Evolutionary conservation across 1,140 invertebrate species (phyloP).

Genomic region (Pogonus chalceus): DNA sequence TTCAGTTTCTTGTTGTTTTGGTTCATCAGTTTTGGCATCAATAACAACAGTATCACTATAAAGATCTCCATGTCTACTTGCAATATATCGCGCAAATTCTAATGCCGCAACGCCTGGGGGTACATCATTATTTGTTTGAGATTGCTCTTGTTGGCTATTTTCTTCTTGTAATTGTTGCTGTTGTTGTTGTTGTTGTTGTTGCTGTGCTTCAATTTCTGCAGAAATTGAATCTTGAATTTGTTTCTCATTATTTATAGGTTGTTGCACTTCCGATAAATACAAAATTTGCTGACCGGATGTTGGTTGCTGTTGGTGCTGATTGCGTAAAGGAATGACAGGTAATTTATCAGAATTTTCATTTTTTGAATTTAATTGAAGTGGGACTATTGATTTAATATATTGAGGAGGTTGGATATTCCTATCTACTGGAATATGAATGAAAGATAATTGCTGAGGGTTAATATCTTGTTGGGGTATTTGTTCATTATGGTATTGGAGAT

Average conservation of each 20-base stretch:
- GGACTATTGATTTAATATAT: not conserved
- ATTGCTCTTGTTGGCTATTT: not conserved
- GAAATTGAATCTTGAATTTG: not conserved
- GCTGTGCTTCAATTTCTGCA: not conserved
- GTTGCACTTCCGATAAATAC: not conserved
- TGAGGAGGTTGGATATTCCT: not conserved
- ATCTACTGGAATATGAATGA: conserved; percentile 2
- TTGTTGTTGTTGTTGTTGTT: not conserved
- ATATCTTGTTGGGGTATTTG: not conserved
- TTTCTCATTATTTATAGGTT: not conserved
- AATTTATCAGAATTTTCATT: not conserved
- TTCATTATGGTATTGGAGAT: not conserved
- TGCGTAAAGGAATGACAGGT: not conserved
- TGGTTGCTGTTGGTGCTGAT: not conserved
- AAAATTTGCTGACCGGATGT: not conserved
- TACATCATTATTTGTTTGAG: not conserved
- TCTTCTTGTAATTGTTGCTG: too few relatives aligned
- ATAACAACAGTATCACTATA: conserved; percentile 23
- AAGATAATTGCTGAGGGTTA: not conserved
- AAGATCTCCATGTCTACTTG: not conserved
- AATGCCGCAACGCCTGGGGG: not conserved
- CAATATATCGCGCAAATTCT: not conserved
- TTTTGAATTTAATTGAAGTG: not conserved
- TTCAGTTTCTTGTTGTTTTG: conserved; percentile 13
- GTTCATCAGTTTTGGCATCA: conserved; percentile 20